Conservation (phyloP, 2,113 vertebrate species). For the Platichthys stellatus region DNA sequence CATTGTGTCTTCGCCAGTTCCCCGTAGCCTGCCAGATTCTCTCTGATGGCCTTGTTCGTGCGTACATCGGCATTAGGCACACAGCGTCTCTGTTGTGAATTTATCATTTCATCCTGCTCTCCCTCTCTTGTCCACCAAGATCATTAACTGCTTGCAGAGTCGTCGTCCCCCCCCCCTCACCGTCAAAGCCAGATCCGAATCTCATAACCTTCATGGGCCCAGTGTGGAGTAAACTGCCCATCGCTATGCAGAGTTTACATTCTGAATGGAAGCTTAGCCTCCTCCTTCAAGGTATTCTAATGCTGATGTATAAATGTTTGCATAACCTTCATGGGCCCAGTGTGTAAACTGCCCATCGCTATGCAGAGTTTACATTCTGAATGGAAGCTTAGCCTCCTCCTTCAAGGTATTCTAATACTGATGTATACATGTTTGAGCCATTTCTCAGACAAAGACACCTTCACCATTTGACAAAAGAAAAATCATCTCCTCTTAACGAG, state of each 20-base stretch:
- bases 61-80: slow-evolving; percentile 71
- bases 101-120: slow-evolving; percentile 65
- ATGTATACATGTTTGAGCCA: too few relatives aligned
- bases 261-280: slow-evolving; percentile 16
- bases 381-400: slow-evolving; percentile 28
- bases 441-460: slow-evolving; percentile 8
- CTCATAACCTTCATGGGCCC: slow-evolving; percentile 50
- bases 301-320: too few relatives aligned
- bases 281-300: slow-evolving; percentile 39
- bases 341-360: slow-evolving; percentile 57
- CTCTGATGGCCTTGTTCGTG: slow-evolving; percentile 62
- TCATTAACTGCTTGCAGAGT: slow-evolving; percentile 48
- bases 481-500: slow-evolving; percentile 44
- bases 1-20: slow-evolving; percentile 53
- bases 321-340: slow-evolving; percentile 48
- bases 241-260: slow-evolving; percentile 29
- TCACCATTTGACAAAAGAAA: slow-evolving; percentile 28
- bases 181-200: slow-evolving; percentile 52
- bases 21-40: slow-evolving; percentile 47
- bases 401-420: slow-evolving; percentile 29
- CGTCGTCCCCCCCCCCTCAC: neutral
- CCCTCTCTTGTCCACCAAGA: slow-evolving; percentile 47
- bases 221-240: slow-evolving; percentile 54
- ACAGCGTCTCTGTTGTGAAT: slow-evolving; percentile 61
- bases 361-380: slow-evolving; percentile 1